Evolutionary conservation across 2,113 vertebrate genomes (phyloP), one percentile per base, ranked within the genome.

Genomic region (Nothocercus julius): DNA sequence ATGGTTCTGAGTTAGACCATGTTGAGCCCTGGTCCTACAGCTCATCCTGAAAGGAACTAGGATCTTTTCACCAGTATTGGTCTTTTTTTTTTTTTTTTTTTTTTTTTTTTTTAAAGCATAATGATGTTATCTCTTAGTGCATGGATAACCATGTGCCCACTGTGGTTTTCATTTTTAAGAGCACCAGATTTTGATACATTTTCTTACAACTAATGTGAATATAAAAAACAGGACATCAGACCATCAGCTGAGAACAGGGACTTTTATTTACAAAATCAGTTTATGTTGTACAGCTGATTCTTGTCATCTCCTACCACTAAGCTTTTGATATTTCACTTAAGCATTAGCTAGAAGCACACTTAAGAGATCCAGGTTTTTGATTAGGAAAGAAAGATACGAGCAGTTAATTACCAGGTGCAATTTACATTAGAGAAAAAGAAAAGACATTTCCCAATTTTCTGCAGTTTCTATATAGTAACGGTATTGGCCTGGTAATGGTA

Each of bases 211-310:
- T 21, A 78, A 5, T 1, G 1, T 89, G 42, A 88, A 58, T 68
- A 34, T 11, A 74, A 68, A 83, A 67, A 90, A 83, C 45, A 90
- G 90, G 85, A 90, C 76, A 53, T 47, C 85, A 75, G 21, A 81
- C 76, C 89, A 88, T 95, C 85, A 95, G 90, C 42, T 93, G 61
- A 86, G 69, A 85, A 83, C 17, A 30, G 19, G 49, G 45, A 72
- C 68, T 91, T 82, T 82, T 68, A 63, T 78, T 64, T 87, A 49
- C 32, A 93, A 85, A 91, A 91, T 85, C 61, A 53, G 3, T 88
- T 86, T 64, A 27, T 73, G 44, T 81, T 85, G 30, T 82, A 30
- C 28, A 85, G 40, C 40, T 83, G 67, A 89, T 92, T 92, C 59
- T 80, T 83, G 82, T 91, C 40, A 77, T 93, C 63, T 91, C 19